These are phyloP conservation scores for Odontocolon sp. DNA, from an alignment of 2,888 invertebrate species.

Conservation along the genomic window DNA sequence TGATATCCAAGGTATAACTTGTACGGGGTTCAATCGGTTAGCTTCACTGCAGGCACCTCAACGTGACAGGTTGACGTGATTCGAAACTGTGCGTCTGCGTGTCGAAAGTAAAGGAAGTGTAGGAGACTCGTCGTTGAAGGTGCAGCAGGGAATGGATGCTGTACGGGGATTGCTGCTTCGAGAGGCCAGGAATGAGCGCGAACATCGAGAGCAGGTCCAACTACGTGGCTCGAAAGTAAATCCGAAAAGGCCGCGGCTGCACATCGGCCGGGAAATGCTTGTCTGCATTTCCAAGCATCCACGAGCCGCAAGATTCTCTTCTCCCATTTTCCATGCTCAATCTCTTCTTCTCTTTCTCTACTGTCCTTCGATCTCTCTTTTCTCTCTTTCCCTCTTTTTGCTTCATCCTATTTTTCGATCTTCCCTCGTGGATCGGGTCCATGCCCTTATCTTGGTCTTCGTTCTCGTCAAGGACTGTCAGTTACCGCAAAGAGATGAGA, in stretches of 20 bases:
- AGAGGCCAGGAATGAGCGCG: slow-evolving; percentile 11
- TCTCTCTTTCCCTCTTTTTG: background rate
- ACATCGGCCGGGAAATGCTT: slow-evolving; percentile 62
- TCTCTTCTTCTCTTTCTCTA: background rate
- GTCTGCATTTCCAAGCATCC: slow-evolving; percentile 67
- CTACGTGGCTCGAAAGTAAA: slow-evolving; percentile 72
- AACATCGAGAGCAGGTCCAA: slow-evolving; percentile 55
- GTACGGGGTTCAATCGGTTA: too few relatives aligned
- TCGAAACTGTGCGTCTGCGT: slow-evolving; percentile 29
- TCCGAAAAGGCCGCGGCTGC: slow-evolving; percentile 61
- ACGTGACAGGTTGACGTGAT: background rate
- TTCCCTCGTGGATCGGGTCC: background rate
- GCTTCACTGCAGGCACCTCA: too few relatives aligned
- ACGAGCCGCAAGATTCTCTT: slow-evolving; percentile 59
- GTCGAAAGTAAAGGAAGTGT: slow-evolving; percentile 18
- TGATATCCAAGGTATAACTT: too few relatives aligned
- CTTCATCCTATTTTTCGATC: background rate
- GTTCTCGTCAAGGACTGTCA: background rate
- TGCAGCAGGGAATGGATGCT: slow-evolving; percentile 6
- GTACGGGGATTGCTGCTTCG: background rate
- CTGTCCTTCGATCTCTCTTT: background rate
- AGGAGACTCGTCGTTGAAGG: background rate
- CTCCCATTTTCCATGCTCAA: too few relatives aligned
- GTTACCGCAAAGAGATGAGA: background rate
- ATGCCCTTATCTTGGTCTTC: background rate